Conservation (phyloP, 2,113 vertebrate genomes). For the Gymnocephalus cernua region DNA sequence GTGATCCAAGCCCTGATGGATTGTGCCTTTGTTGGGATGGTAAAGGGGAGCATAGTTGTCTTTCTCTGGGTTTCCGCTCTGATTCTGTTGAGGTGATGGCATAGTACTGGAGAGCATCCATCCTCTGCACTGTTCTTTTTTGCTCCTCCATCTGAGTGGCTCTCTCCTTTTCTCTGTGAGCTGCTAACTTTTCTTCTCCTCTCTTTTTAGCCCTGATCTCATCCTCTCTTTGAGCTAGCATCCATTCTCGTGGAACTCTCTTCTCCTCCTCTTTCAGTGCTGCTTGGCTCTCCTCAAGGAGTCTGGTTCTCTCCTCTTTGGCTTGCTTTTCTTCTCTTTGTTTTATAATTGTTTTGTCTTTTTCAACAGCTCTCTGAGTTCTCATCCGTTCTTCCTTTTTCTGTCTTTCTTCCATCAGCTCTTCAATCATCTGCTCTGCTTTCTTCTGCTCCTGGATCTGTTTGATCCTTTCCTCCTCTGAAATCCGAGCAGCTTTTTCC, state of each 20-base stretch:
- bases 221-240: constrained; percentile 27
- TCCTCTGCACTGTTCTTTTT: constrained; percentile 42
- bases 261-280: constrained; percentile 27
- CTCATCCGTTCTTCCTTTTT: constrained; percentile 1
- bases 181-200: constrained; percentile 17
- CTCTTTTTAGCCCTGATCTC: constrained; percentile 16
- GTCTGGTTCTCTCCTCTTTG: constrained; percentile 19
- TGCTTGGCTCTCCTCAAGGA: constrained; percentile 21
- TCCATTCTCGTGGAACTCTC: constrained; percentile 9
- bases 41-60: constrained; percentile 40
- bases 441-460: constrained; percentile 22
- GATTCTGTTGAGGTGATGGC: constrained; percentile 74
- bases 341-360: constrained; percentile 25
- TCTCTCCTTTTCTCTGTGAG: constrained; percentile 43
- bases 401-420: not conserved
- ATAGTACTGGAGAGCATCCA: constrained; percentile 82
- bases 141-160: constrained; percentile 37
- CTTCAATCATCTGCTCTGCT: constrained; percentile 29
- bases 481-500: constrained; percentile 1
- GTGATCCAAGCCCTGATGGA: constrained; percentile 12
- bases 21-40: constrained; percentile 51
- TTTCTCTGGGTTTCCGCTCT: constrained; percentile 67
- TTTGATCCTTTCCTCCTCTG: constrained; percentile 6
- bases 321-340: constrained; percentile 29
- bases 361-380: constrained; percentile 26